Conservation (phyloP, 2,113 vertebrate genomes). For the Dromaius novaehollandiae region DNA sequence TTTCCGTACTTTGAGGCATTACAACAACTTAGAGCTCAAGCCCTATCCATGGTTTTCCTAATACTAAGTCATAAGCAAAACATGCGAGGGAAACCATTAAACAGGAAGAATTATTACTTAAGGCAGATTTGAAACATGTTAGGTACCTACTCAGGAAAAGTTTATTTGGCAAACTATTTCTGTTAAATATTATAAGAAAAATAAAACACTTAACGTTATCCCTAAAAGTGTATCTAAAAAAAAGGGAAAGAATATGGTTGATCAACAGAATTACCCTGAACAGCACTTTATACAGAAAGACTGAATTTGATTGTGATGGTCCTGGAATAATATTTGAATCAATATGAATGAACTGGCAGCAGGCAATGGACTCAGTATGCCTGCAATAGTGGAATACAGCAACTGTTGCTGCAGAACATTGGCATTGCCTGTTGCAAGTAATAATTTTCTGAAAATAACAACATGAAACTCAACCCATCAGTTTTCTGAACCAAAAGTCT, state of each 20-base stretch:
- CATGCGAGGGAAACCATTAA: neutral
- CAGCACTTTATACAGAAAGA: neutral
- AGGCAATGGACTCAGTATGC: neutral
- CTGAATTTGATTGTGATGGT: no score
- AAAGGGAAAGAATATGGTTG: neutral
- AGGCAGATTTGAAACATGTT: neutral
- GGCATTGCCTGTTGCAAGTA: neutral
- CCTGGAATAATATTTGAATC: neutral
- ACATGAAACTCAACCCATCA: neutral
- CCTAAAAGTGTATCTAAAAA: neutral
- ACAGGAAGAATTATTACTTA: neutral
- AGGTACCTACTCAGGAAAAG: neutral
- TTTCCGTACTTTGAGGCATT: neutral
- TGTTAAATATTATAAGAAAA: neutral
- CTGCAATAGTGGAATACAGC: neutral
- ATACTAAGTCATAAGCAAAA: neutral
- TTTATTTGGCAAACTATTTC: neutral
- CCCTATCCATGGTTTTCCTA: neutral
- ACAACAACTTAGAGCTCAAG: neutral
- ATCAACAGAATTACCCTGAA: neutral
- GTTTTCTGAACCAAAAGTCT: neutral
- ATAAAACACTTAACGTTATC: rapidly evolving
- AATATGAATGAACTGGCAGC: neutral
- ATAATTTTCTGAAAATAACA: neutral
- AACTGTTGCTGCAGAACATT: neutral